A percentile compares a stretch with the other conserved stretches of the same genome.
phyloP scores from a whole-genome alignment of 2,113 vertebrate species.

The Otis tarda region DNA sequence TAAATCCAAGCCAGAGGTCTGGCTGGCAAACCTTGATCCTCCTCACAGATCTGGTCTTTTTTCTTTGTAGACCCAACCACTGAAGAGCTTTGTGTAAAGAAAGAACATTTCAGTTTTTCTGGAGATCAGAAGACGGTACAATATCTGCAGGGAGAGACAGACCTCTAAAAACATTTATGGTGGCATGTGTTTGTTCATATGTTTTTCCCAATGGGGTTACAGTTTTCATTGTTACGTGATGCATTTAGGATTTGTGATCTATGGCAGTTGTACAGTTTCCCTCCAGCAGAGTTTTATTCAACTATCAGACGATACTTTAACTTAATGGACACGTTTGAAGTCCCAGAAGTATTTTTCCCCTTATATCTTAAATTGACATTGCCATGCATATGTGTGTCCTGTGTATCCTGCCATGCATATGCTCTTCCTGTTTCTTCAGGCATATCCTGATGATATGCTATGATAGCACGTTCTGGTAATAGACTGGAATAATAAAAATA shows the following conservation, averaged over 20 bases:
- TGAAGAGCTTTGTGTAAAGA: neutral
- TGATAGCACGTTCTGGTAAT: neutral
- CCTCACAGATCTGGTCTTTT: neutral
- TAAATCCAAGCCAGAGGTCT: constrained; percentile 25
- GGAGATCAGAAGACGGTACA: neutral
- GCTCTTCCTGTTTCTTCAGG: constrained; percentile 1
- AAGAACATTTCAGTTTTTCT: neutral
- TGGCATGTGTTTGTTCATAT: neutral
- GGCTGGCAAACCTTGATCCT: neutral
- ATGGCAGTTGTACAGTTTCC: neutral
- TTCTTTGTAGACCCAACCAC: neutral
- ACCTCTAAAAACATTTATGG: neutral
- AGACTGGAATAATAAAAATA: neutral
- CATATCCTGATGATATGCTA: neutral
- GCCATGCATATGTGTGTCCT: neutral
- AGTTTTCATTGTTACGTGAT: neutral
- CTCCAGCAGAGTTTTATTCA: constrained; percentile 18
- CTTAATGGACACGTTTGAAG: neutral
- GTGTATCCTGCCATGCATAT: neutral
- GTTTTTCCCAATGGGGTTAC: neutral
- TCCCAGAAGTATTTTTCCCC: neutral
- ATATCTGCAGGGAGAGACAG: neutral
- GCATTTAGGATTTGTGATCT: neutral
- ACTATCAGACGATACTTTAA: neutral
- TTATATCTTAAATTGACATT: neutral